Base-by-base conservation (phyloP, 2,888 invertebrate genomes). In the Meghimatium bilineatum region DNA sequence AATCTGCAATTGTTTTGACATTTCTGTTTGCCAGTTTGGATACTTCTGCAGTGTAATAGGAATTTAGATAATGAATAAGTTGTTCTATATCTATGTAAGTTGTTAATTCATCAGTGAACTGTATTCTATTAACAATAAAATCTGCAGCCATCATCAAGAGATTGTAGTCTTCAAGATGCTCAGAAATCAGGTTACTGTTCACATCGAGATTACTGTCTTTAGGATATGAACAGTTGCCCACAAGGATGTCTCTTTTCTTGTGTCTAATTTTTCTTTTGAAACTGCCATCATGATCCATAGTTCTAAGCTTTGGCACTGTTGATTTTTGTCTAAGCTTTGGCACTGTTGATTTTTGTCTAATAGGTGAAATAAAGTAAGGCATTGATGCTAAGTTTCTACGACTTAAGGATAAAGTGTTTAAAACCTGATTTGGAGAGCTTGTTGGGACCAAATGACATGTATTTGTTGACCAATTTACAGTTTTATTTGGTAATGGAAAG, bases 81-180 rank as follows among this genome's bases (percentile, higher is more conserved):
- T 60, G 8, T n/a, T n/a, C 32, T 23, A 74, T 20, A 10, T 74
- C 63, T 17, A 74, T 38, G 12, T 44, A 63, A 29, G 17, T 23
- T n/a, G 29, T n/a, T 29, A 81, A 8, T 32, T 66, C 56, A 14
- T 82, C 36, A 20, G 34, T 38, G n/a, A 20, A 32, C 8, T 63
- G 52, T 29, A 75, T 44, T 76, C 69, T 75, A 23, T 60, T 32
- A 17, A 82, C 17, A 38, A 82, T 82, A n/a, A 52, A 49, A n/a
- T 76, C 52, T 34, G 82, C 82, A 14, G 67, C 29, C 8, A 26
- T 23, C 52, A 38, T 76, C n/a, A 82, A n/a, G 20, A 82, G 32
- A n/a, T 63, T 32, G 38, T 76, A 76, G 36, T 82, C 74, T 29
- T 34, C 63, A n/a, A n/a, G 8, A 36, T 56, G 80, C 10, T 38